These are phyloP conservation scores for Poecile atricapillus DNA, from an alignment of 2,113 vertebrate species.

Conservation along the genomic window DNA sequence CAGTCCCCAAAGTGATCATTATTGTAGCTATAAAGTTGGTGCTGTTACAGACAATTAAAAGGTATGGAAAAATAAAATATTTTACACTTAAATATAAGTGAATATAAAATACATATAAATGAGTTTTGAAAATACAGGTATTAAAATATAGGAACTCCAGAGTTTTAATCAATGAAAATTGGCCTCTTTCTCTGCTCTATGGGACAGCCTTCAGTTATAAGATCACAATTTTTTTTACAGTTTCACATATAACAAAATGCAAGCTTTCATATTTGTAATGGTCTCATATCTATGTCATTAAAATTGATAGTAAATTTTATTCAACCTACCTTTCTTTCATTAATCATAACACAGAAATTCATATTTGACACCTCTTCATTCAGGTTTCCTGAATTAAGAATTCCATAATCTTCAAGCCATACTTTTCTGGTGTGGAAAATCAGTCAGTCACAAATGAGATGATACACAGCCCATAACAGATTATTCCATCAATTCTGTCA, in stretches of 20 bases:
- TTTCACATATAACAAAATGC: neutral
- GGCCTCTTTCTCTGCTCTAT: neutral
- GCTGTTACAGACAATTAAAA: neutral
- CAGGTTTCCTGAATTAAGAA: neutral
- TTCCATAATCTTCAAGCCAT: neutral
- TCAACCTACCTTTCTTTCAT: neutral
- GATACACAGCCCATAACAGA: slow-evolving; percentile 18
- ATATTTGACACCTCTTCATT: neutral
- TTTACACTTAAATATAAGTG: neutral
- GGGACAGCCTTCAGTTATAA: neutral
- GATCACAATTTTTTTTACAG: neutral
- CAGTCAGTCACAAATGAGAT: slow-evolving; percentile 19
- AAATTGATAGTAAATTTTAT: neutral
- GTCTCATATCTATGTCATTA: neutral
- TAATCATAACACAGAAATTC: neutral
- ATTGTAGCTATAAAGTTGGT: neutral
- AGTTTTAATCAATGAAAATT: neutral
- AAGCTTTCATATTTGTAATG: neutral
- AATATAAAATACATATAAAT: neutral
- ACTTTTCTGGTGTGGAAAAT: slow-evolving; percentile 10
- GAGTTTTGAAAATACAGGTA: neutral
- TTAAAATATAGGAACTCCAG: neutral
- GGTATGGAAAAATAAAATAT: neutral
- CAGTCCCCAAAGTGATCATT: neutral
- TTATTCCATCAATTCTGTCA: slow-evolving; percentile 31